phyloP scores from a whole-genome alignment of 1,140 invertebrate genomes.

The Periplaneta americana region DNA sequence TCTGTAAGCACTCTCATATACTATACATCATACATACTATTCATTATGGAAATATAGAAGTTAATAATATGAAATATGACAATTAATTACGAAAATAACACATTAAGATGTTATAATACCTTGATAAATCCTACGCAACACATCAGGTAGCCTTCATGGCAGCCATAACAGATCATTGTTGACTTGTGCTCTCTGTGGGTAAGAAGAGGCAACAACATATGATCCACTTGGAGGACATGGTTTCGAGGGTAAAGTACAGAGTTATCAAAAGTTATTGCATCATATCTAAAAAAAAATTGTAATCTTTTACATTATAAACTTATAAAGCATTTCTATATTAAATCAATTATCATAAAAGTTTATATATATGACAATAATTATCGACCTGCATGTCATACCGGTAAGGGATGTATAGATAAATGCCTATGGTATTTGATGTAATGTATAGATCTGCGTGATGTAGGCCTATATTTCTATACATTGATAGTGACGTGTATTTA shows the following conservation, averaged over 20 bases:
- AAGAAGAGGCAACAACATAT: background rate
- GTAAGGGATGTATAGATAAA: no score
- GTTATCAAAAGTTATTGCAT: background rate
- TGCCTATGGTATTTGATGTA: no score
- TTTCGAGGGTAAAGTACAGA: background rate
- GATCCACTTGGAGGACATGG: background rate
- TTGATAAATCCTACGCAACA: constrained; percentile 15
- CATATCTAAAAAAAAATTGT: no score
- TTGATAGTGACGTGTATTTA: no score
- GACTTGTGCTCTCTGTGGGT: constrained; percentile 18
- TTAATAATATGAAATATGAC: background rate
- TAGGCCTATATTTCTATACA: no score
- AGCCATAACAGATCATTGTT: constrained; percentile 26
- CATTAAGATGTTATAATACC: background rate
- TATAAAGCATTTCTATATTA: no score
- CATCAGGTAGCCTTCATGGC: constrained; percentile 21
- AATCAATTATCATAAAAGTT: no score
- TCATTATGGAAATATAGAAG: background rate
- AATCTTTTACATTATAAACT: no score
- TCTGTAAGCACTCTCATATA: background rate
- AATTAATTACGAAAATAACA: background rate
- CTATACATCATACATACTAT: background rate
- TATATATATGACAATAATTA: no score
- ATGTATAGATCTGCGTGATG: no score
- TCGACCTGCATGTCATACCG: no score